These are phyloP conservation scores for Hyaena hyaena DNA, from an alignment of 2,113 vertebrate species.

Conservation along the genomic window DNA sequence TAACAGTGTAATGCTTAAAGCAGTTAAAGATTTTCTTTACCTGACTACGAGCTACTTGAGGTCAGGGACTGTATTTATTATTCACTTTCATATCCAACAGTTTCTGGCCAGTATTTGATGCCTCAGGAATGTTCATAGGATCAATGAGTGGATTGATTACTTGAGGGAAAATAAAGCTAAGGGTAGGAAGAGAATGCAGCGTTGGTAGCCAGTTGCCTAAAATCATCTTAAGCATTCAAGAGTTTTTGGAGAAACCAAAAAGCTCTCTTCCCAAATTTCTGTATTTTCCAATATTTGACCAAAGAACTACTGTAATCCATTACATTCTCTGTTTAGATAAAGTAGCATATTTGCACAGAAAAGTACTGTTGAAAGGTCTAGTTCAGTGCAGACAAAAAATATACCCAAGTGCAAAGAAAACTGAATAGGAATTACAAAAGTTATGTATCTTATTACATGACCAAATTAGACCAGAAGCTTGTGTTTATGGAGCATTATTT, in stretches of 20 bases:
- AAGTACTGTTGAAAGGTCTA: slow-evolving; percentile 53
- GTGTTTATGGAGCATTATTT: neutral
- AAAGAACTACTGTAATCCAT: neutral
- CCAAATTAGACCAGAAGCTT: neutral
- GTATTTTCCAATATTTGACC: slow-evolving; percentile 3
- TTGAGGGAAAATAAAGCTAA: slow-evolving; percentile 6
- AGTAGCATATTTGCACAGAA: slow-evolving; percentile 65
- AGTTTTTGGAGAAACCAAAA: neutral
- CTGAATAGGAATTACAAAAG: slow-evolving; percentile 40
- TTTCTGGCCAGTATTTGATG: neutral
- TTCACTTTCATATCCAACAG: neutral
- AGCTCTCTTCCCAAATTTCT: neutral
- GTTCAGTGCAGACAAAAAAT: neutral
- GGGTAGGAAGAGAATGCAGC: neutral
- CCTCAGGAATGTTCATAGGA: neutral
- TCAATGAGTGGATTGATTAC: neutral
- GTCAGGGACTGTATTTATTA: slow-evolving; percentile 12
- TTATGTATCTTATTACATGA: neutral
- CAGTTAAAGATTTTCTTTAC: neutral
- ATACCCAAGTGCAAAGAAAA: neutral
- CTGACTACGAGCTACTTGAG: slow-evolving; percentile 1
- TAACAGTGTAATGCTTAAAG: neutral
- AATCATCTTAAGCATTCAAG: neutral
- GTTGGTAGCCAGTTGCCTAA: neutral
- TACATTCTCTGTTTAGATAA: neutral